Percentiles rank a stretch among this genome's conserved stretches.
Evolutionary conservation across 2,113 vertebrate genomes (phyloP).

Genomic region (Cochlearius cochlearius): DNA sequence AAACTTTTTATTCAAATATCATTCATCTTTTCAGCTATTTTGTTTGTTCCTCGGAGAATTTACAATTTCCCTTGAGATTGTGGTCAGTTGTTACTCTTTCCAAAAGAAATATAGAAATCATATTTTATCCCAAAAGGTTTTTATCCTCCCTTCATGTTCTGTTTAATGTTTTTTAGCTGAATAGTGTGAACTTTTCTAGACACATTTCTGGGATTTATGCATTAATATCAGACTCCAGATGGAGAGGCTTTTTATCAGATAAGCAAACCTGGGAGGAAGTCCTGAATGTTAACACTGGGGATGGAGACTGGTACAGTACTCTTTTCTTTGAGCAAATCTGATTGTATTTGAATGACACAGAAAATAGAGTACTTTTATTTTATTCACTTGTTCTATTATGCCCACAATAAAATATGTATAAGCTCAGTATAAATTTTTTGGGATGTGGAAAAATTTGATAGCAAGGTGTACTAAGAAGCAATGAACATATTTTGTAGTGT

Average conservation of each 20-base stretch:
- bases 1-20: neutral
- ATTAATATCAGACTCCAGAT: conserved; percentile 58
- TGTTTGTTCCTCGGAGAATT: conserved; percentile 4
- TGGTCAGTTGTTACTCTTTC: neutral
- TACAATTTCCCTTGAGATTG: neutral
- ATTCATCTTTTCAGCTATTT: neutral
- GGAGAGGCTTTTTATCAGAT: conserved; percentile 55
- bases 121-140: conserved; percentile 20
- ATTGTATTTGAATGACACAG: conserved; percentile 64
- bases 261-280: conserved; percentile 49
- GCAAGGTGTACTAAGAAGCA: neutral
- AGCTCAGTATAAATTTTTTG: conserved; percentile 6
- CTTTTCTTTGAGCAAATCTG: conserved; percentile 34
- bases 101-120: conserved; percentile 13
- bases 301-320: conserved; percentile 16
- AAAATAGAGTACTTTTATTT: conserved; percentile 62
- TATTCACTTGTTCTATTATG: conserved; percentile 58
- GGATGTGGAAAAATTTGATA: conserved; percentile 46
- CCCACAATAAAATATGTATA: conserved; percentile 39
- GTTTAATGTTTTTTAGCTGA: conserved; percentile 45
- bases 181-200: conserved; percentile 48
- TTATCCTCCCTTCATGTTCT: conserved; percentile 36
- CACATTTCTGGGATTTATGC: conserved; percentile 59
- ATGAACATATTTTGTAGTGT: neutral
- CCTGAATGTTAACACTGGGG: conserved; percentile 44